Evolutionary conservation across 2,113 vertebrate species (phyloP).

Genomic region (Columba janthina): DNA sequence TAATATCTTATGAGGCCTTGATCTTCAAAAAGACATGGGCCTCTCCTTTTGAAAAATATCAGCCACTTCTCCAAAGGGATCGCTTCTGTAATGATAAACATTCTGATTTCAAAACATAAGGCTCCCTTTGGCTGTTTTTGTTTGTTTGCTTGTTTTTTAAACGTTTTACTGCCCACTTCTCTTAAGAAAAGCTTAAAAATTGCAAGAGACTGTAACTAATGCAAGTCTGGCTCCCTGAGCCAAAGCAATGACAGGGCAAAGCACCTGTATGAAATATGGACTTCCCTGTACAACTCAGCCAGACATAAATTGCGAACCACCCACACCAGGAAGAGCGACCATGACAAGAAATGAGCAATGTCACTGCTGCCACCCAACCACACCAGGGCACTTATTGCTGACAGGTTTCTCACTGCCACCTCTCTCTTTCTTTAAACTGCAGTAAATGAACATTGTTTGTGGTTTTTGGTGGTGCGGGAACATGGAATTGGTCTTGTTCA

Average conservation of each 20-base stretch:
- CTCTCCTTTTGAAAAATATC: neutral
- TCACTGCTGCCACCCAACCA: fast-evolving
- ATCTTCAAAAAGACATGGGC: neutral
- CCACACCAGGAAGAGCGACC: neutral
- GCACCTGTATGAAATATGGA: neutral
- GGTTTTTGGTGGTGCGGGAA: neutral
- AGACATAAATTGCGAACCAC: neutral
- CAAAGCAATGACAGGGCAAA: neutral
- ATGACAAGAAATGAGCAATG: neutral
- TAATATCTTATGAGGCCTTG: neutral
- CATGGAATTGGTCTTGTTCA: neutral
- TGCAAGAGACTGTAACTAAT: neutral
- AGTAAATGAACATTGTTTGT: neutral
- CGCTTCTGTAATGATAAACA: neutral
- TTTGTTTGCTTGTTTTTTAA: neutral
- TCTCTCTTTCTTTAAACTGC: neutral
- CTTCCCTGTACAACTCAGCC: neutral
- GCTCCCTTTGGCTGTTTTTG: neutral
- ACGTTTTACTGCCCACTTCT: neutral
- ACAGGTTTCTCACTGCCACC: neutral
- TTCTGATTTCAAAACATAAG: neutral
- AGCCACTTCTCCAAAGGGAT: neutral
- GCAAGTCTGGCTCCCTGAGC: neutral
- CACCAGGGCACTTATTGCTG: neutral
- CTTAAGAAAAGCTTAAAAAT: neutral